phyloP scores from a whole-genome alignment of 1,140 invertebrate genomes.

The Brachionus koreanus region DNA sequence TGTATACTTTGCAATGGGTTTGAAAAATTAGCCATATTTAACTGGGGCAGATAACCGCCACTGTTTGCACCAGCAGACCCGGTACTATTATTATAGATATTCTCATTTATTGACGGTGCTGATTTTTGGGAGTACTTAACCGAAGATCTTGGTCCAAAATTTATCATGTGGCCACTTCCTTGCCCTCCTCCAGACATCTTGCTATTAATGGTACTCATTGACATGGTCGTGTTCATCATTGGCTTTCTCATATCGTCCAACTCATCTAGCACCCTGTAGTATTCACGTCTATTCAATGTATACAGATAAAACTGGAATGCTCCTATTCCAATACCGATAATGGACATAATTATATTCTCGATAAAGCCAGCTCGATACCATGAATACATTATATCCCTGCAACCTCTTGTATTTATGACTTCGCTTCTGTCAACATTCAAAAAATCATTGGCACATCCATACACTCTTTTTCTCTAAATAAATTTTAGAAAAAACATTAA shows the following conservation, averaged over 20 bases:
- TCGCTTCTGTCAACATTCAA: constrained; percentile 22
- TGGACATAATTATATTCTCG: constrained; percentile 38
- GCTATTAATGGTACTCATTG: constrained; percentile 43
- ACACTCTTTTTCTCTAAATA: constrained; percentile 7
- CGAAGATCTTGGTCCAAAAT: constrained; percentile 12
- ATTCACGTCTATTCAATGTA: constrained; percentile 2
- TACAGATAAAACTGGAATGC: constrained; percentile 28
- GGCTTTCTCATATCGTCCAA: constrained; percentile 42
- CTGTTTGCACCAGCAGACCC: neutral
- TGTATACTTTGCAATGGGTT: constrained; percentile 36
- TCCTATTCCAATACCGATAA: neutral
- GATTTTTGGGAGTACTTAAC: neutral
- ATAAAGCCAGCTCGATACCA: constrained; percentile 43
- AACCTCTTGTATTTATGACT: constrained; percentile 41
- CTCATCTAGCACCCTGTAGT: constrained; percentile 17
- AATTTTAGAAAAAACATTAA: too few species aligned
- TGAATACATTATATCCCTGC: constrained; percentile 28
- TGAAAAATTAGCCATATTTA: neutral
- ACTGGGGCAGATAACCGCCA: constrained; percentile 1
- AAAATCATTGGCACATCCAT: constrained; percentile 37
- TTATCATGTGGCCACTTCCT: constrained; percentile 33
- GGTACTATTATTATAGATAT: neutral
- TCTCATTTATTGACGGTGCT: neutral
- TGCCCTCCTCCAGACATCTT: constrained; percentile 15
- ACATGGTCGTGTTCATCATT: constrained; percentile 43